phyloP scores from a whole-genome alignment of 2,113 vertebrate genomes.

The Calyptommatus sinebrachiatus region DNA sequence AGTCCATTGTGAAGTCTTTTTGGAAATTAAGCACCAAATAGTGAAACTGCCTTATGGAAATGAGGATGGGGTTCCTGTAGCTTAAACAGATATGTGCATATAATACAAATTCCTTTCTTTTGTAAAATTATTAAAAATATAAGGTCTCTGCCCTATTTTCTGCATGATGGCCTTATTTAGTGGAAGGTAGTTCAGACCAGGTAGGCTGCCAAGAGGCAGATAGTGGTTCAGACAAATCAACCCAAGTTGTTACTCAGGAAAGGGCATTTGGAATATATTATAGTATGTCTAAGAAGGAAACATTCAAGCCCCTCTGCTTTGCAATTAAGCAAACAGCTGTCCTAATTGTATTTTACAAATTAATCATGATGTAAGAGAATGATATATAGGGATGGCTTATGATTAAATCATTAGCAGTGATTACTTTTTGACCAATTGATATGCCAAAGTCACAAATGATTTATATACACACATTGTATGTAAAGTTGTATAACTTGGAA shows the following conservation, averaged over 20 bases:
- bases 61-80: too few relatives aligned
- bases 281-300: neutral
- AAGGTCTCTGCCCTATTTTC: too few relatives aligned
- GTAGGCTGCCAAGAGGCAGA: neutral
- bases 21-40: too few relatives aligned
- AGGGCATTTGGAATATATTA: neutral
- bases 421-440: neutral
- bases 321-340: neutral
- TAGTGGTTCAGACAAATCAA: neutral
- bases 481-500: neutral
- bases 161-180: too few relatives aligned
- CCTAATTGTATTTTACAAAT: slow-evolving; percentile 4
- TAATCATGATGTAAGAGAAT: neutral
- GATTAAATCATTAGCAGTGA: slow-evolving; percentile 8
- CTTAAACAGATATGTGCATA: too few relatives aligned
- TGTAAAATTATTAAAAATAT: neutral
- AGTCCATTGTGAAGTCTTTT: too few relatives aligned
- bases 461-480: neutral
- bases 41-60: too few relatives aligned
- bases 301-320: neutral
- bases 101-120: too few relatives aligned
- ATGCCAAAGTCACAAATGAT: neutral
- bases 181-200: neutral
- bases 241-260: neutral
- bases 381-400: neutral